Evolutionary conservation across 2,113 vertebrate species (phyloP).

Genomic region (Anseranas semipalmata): DNA sequence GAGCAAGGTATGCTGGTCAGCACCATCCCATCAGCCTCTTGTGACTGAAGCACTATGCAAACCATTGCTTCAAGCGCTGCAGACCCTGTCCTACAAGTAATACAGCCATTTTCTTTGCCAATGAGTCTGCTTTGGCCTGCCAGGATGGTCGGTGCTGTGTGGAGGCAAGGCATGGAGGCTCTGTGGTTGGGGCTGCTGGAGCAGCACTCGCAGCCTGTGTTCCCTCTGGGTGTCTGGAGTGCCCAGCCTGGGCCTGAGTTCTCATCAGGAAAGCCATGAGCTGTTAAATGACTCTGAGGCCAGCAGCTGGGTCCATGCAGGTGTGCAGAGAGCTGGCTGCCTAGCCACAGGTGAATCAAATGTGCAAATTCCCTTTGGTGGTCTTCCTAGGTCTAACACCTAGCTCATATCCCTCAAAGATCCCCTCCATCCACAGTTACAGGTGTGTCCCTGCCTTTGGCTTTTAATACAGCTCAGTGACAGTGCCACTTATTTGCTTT

Average conservation of each 20-base stretch:
- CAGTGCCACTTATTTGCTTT: not conserved
- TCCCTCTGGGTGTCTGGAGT: not conserved
- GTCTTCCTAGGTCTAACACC: not conserved
- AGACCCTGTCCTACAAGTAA: not conserved
- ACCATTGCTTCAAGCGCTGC: not conserved
- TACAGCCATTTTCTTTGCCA: not conserved
- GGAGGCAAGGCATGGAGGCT: too few relatives aligned
- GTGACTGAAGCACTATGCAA: not conserved
- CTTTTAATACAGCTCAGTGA: not conserved
- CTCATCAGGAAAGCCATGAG: not conserved
- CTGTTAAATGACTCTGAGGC: not conserved
- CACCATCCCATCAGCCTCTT: not conserved
- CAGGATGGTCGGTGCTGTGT: not conserved
- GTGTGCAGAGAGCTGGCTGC: not conserved
- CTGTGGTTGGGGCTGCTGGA: too few relatives aligned
- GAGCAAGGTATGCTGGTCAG: not conserved
- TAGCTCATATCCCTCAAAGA: not conserved
- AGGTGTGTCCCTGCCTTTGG: not conserved
- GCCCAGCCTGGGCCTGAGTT: not conserved
- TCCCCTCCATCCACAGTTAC: not conserved
- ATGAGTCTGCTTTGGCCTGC: rapidly evolving
- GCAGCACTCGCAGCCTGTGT: too few relatives aligned
- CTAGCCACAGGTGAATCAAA: not conserved
- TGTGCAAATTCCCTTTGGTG: not conserved
- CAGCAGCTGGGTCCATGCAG: not conserved